Base-by-base conservation (phyloP, 2,113 vertebrate species). In the Oenanthe melanoleuca region DNA sequence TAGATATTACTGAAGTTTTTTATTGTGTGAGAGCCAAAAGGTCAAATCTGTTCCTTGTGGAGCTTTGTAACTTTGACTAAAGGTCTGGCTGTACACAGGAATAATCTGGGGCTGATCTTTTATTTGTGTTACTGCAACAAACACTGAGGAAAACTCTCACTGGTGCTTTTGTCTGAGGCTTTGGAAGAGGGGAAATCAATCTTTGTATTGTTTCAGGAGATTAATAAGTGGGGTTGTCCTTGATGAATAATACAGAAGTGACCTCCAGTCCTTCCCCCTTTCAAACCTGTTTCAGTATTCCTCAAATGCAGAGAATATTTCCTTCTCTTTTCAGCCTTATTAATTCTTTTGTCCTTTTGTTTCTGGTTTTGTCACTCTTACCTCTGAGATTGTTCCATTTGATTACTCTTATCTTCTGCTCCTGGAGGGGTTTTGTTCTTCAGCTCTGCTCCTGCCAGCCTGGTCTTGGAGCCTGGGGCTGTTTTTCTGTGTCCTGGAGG, bases 131-230 rank as follows among this genome's bases (percentile, higher is more conserved):
- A 4, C 69, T 86, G 11, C 38, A 16, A 3, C 24, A 81, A 47
- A 49, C 33, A 25, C 31, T 11, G 29, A 63, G 64, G 26, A 38
- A 63, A 80, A 63, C 56, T 38, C 6, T 40, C 26, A 1, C 17
- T 34, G 31, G 12, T 21, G 64, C 49, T 69, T 77, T 83, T 40
- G 14, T 71, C 3, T 25, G 80, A 81, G 70, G 20, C 65, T 87
- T 34, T 77, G 53, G 10, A 55, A 86, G 88, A 83, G 73, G 89
- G 67, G 53, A 74, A 80, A 40, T 92, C 89, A 95, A 94, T 86
- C 85, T 66, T 66, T 14, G 12, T 37, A 14, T 88, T 91, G 55
- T 88, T 94, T 83, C 87, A 73, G 74, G 19, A 81, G 78, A 80
- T 94, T 77, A 79, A 12, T 79, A 90, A 86, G 34, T 81, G 38